Conservation (phyloP, 2,797 vertebrate genomes). For the Smutsia temminckii region DNA sequence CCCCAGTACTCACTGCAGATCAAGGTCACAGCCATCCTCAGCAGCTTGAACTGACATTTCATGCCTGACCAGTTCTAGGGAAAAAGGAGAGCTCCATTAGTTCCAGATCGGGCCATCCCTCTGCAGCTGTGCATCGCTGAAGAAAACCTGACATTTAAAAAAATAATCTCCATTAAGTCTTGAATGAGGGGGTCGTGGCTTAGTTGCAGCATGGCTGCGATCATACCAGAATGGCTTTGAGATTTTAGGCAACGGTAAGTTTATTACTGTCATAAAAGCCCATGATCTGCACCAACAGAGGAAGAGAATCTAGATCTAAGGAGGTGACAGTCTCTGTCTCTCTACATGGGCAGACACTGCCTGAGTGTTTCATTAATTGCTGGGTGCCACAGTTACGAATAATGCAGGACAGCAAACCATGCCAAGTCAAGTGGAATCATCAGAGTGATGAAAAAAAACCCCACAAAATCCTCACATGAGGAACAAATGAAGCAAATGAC, state of each 20-base stretch:
- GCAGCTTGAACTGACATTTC: slow-evolving; percentile 98
- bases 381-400: neutral
- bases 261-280: neutral
- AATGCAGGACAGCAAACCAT: neutral
- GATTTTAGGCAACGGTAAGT: neutral
- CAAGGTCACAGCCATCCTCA: slow-evolving; percentile 97
- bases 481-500: neutral
- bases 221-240: neutral
- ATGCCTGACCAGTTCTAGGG: slow-evolving; percentile 98
- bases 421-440: neutral
- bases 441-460: neutral
- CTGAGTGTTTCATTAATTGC: neutral
- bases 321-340: neutral
- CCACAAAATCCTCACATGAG: neutral
- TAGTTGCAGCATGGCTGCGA: neutral
- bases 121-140: neutral
- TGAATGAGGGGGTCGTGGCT: neutral
- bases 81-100: slow-evolving; percentile 73
- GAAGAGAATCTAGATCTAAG: neutral
- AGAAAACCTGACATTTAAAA: neutral
- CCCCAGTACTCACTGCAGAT: slow-evolving; percentile 94
- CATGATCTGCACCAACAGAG: neutral
- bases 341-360: neutral
- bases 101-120: neutral
- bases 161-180: neutral